Evolutionary conservation across 2,797 vertebrate genomes (phyloP).

Genomic region (Coccyzus lansbergi): DNA sequence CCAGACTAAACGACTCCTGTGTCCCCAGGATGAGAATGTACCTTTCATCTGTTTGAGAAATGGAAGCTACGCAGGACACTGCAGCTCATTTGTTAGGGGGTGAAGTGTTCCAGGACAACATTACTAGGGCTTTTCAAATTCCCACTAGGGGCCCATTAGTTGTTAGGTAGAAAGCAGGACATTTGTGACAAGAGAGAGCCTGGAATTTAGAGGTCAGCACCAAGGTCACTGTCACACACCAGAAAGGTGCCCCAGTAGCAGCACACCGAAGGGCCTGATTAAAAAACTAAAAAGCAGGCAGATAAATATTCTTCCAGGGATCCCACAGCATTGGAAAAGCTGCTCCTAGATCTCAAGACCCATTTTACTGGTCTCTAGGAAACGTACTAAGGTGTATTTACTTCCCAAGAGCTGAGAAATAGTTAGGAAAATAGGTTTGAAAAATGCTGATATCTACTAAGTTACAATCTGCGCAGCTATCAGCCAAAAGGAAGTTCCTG

Average conservation of each 20-base stretch:
- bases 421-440: neutral
- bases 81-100: neutral
- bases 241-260: neutral
- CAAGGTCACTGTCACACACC: neutral
- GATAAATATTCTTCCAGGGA: neutral
- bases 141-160: slow-evolving; percentile 19
- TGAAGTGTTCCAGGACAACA: neutral
- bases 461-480: neutral
- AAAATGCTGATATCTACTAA: neutral
- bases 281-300: slow-evolving; percentile 1
- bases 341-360: neutral
- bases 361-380: neutral
- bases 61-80: neutral
- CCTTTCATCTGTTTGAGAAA: slow-evolving; percentile 1
- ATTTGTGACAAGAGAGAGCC: neutral
- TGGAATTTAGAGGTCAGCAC: neutral
- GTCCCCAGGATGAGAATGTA: neutral
- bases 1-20: neutral
- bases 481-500: neutral
- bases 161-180: neutral
- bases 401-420: neutral
- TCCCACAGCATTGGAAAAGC: neutral
- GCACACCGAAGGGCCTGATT: neutral
- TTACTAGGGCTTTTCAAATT: neutral
- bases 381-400: neutral